Conservation (phyloP, 2,888 invertebrate species). For the Drosophila melanosoma region DNA sequence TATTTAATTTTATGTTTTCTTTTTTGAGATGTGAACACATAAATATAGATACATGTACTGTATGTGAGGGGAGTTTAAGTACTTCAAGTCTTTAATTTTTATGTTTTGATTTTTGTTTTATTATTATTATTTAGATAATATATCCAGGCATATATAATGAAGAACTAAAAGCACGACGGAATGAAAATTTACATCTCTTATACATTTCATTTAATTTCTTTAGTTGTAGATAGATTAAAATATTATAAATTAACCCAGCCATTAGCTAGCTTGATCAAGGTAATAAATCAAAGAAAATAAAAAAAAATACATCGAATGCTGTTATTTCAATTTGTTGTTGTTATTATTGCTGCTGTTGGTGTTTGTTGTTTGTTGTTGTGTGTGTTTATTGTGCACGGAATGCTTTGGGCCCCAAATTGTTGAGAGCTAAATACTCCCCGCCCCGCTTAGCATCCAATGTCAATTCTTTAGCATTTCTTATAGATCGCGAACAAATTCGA, state of each 20-base stretch:
- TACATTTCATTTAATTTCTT: slow-evolving; percentile 47
- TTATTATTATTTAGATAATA: slow-evolving; percentile 43
- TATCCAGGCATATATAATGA: slow-evolving; percentile 46
- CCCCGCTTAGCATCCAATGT: not conserved
- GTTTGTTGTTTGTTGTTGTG: slow-evolving; percentile 2
- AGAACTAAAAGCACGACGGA: slow-evolving; percentile 65
- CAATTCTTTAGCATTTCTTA: slow-evolving; percentile 1
- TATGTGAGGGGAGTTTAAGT: slow-evolving; percentile 33
- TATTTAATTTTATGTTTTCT: slow-evolving; percentile 4
- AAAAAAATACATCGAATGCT: slow-evolving; percentile 37
- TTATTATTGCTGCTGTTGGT: not conserved
- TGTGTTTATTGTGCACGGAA: slow-evolving; percentile 22
- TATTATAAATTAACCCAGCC: slow-evolving; percentile 68
- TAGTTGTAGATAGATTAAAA: slow-evolving; percentile 36
- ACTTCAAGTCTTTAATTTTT: slow-evolving; percentile 55
- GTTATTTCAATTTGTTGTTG: not conserved
- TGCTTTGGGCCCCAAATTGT: slow-evolving; percentile 23
- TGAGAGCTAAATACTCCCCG: not conserved
- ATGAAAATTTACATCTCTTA: slow-evolving; percentile 51
- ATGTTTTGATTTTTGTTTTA: slow-evolving; percentile 6
- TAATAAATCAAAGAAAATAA: slow-evolving; percentile 38
- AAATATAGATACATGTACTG: slow-evolving; percentile 22
- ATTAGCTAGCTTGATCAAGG: slow-evolving; percentile 67
- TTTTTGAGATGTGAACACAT: slow-evolving; percentile 26
- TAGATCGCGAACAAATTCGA: not conserved